phyloP scores from a whole-genome alignment of 2,888 invertebrate species.

The Lasioglossum pauxillum region DNA sequence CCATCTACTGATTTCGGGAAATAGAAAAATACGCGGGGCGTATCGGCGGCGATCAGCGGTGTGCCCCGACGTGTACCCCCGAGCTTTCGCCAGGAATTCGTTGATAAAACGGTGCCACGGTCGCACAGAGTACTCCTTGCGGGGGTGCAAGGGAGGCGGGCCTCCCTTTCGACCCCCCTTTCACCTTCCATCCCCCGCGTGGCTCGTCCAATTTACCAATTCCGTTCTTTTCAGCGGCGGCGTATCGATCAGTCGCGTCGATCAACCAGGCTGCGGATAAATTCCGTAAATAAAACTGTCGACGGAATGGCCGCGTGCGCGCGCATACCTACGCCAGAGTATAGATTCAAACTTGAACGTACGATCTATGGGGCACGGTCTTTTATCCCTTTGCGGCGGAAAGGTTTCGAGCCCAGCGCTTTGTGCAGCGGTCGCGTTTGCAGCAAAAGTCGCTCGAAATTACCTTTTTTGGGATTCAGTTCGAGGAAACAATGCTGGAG shows the following conservation, averaged over 20 bases:
- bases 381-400: not conserved
- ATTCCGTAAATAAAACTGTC: slow-evolving; percentile 43
- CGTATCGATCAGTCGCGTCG: slow-evolving; percentile 34
- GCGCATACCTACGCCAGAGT: not conserved
- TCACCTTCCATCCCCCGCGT: not conserved
- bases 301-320: not conserved
- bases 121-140: not conserved
- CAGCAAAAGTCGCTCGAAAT: not conserved
- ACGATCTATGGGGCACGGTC: not conserved
- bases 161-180: not conserved
- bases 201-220: slow-evolving; percentile 46
- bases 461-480: not conserved
- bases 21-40: slow-evolving; percentile 51
- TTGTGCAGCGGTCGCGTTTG: not conserved
- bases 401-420: not conserved
- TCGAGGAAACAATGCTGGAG: not conserved
- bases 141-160: too few species aligned
- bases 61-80: not conserved
- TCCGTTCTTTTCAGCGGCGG: slow-evolving; percentile 23
- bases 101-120: slow-evolving; percentile 37
- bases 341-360: not conserved
- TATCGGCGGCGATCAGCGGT: slow-evolving; percentile 24
- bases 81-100: slow-evolving; percentile 45
- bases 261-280: slow-evolving; percentile 11
- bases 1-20: slow-evolving; percentile 33